A percentile compares a stretch with the other conserved stretches of the same genome.
These are phyloP conservation scores for Clamator glandarius DNA, from an alignment of 2,797 vertebrate species.

Conservation along the genomic window DNA sequence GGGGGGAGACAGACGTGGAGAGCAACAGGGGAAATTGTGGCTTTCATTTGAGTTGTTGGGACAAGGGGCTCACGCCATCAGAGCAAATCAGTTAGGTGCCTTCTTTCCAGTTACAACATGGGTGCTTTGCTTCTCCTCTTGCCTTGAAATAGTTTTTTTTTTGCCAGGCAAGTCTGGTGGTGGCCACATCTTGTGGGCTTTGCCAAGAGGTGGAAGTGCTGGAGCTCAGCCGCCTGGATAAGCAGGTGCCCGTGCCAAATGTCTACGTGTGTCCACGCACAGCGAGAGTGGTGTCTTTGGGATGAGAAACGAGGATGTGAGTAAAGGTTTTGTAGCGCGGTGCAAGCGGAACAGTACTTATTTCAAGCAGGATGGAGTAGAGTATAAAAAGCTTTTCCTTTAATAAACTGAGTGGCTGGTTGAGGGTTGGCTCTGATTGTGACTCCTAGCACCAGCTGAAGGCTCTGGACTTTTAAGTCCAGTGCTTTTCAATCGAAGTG, in stretches of 20 bases:
- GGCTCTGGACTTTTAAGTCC: neutral
- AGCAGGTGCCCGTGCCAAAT: neutral
- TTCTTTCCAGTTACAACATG: neutral
- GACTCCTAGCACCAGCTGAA: neutral
- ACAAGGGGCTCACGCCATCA: neutral
- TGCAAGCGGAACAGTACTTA: neutral
- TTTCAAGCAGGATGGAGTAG: neutral
- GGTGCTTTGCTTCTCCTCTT: neutral
- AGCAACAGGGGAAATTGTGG: neutral
- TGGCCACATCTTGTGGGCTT: neutral
- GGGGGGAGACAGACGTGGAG: fast-evolving
- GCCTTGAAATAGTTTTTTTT: neutral
- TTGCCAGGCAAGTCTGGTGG: fast-evolving
- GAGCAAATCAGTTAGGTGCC: neutral
- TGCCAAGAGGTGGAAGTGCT: slow-evolving; percentile 23
- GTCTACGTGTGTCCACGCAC: slow-evolving; percentile 16
- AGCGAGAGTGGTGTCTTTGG: neutral
- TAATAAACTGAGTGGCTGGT: neutral
- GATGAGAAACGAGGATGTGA: neutral
- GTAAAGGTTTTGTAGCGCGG: neutral
- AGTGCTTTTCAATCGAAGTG: neutral
- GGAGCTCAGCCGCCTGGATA: neutral
- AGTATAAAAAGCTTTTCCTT: neutral
- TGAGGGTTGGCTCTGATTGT: neutral
- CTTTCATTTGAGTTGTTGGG: neutral